Evolutionary conservation across 1,140 invertebrate species (phyloP).

Genomic region (Drosophila lacteicornis): DNA sequence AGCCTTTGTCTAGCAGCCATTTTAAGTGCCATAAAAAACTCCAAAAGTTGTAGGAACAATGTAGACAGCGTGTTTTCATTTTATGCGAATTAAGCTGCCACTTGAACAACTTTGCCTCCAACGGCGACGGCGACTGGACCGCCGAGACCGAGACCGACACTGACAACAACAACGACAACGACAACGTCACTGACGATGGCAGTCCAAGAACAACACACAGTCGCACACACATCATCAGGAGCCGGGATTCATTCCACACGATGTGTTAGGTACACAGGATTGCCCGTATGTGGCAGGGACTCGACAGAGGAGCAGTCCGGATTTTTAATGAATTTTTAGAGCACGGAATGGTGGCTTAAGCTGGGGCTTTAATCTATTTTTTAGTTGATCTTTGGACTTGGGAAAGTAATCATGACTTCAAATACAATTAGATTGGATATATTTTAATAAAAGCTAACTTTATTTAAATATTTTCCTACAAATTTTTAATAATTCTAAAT

Average conservation of each 20-base stretch:
- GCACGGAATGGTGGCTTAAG: neutral
- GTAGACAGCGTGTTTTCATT: constrained; percentile 85
- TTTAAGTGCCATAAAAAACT: constrained; percentile 82
- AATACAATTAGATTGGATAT: too few relatives aligned
- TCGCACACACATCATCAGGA: constrained; percentile 17
- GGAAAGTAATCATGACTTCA: neutral
- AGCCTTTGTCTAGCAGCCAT: constrained; percentile 82
- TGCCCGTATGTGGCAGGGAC: constrained; percentile 11
- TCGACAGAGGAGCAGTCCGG: neutral
- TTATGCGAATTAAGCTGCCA: constrained; percentile 84
- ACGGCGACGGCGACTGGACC: constrained; percentile 62
- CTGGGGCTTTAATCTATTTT: neutral
- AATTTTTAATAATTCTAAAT: too few relatives aligned
- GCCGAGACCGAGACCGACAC: constrained; percentile 51
- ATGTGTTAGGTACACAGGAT: constrained; percentile 27
- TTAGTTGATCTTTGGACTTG: neutral
- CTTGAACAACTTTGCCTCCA: constrained; percentile 79
- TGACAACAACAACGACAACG: constrained; percentile 18
- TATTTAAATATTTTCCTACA: too few relatives aligned
- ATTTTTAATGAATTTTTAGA: constrained; percentile 19
- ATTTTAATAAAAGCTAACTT: too few relatives aligned
- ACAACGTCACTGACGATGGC: constrained; percentile 44
- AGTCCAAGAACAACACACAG: constrained; percentile 54
- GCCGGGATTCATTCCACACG: constrained; percentile 19
- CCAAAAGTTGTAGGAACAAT: constrained; percentile 84